phyloP scores from a whole-genome alignment of 2,888 invertebrate species.

The Leucoptera coffeella region DNA sequence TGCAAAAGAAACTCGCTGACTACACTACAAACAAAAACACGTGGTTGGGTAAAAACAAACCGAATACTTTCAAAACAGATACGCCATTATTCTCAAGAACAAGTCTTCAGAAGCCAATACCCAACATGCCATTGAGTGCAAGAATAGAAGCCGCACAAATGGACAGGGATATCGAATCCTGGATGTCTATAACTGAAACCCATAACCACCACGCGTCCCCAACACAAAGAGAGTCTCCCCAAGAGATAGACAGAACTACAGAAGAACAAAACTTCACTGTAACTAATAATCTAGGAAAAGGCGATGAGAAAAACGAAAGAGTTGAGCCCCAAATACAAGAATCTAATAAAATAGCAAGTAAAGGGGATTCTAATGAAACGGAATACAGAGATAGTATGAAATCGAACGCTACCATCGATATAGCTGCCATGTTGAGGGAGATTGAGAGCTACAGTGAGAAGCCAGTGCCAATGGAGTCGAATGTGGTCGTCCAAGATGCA shows the following conservation, averaged over 20 bases:
- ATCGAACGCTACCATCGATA: conserved; percentile 42
- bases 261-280: too few relatives aligned
- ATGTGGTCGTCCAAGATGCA: conserved; percentile 14
- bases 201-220: neutral
- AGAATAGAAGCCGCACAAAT: conserved; percentile 33
- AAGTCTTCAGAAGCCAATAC: too few relatives aligned
- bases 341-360: conserved; percentile 12
- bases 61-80: too few relatives aligned
- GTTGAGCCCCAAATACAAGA: conserved; percentile 12
- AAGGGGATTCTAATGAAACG: conserved; percentile 7
- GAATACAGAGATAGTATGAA: conserved; percentile 18
- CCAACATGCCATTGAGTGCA: conserved; percentile 23
- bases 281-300: neutral
- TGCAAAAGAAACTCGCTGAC: neutral
- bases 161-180: conserved; percentile 43
- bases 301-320: conserved; percentile 2
- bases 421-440: conserved; percentile 46
- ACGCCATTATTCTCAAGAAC: too few relatives aligned
- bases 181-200: conserved; percentile 34
- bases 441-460: conserved; percentile 41
- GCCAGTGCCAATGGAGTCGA: conserved; percentile 17
- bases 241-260: conserved; percentile 10
- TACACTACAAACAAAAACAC: neutral
- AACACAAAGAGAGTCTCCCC: neutral
- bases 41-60: neutral